Base-by-base conservation (phyloP, 2,113 vertebrate species). In the Halichoerus grypus region DNA sequence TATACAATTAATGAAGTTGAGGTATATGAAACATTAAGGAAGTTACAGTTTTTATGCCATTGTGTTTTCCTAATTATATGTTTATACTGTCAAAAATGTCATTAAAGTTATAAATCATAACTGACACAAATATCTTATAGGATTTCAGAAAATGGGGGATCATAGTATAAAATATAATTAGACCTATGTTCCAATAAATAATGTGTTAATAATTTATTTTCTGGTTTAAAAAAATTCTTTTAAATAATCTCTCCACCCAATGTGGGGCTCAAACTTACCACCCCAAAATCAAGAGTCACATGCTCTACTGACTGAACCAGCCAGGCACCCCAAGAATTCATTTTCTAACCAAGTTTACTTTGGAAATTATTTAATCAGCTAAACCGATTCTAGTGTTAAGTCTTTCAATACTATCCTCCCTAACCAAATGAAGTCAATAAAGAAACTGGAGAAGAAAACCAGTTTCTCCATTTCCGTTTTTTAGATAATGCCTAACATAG, bases 261-360 rank as follows among this genome's bases (percentile, higher is more conserved):
- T 28, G 26, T 77, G 42, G 14, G 26, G 74, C 74, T 77, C 74
- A 49, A 49, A 49, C 26, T 77, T 15, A 77, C 14, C 7, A 49
- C 26, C 74, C 74, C 74, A 31, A 31, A 14, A 49, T 77, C 74
- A 24, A 24, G 21, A 19, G 24, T 77, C 8, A 1, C 42, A 18
- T 10, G 42, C 24, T 49, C 74, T 49, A 77, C 26, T 49, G 74
- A 77, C 74, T 49, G 42, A 77, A 28, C 74, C 39, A 26, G 39
- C 74, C 42, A 77, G 74, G 74, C 42, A 16, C 42, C 42, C 74
- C 74, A 74, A 82, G 67, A 83, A 94, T 74, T 97, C 31, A 71
- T 94, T 97, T 96, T 86, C 59, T 96, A 89, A 85, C 21, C 42
- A 92, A 53, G 87, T 49, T 84, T 93, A 86, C 26, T 90, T 97